Evolutionary conservation across 2,888 invertebrate genomes (phyloP), one percentile per base, ranked within the genome.

Genomic region (Baccha elongata): DNA sequence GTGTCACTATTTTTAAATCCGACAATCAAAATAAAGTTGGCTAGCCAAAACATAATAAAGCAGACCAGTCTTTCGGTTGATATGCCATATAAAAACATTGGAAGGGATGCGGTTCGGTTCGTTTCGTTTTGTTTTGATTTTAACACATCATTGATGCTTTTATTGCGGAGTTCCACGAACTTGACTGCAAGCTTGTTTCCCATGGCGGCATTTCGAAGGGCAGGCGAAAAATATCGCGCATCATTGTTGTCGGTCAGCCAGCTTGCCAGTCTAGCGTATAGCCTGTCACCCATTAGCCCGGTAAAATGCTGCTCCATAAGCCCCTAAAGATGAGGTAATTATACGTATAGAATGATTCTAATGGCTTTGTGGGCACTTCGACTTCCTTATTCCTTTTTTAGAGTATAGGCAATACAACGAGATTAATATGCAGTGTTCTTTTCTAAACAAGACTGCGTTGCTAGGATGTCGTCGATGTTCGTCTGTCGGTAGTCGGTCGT

Each of bases 301-400:
- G 53, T 68, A 29, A 60, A 35, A 74, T 40, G 17, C 35, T 48
- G n/a, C 48, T 64, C 40, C 29, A 53, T 23, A 40, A 29, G 11
- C 42, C 42, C 67, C 58, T 6, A n/a, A n/a, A 48, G 48, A 58
- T 15, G 32, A 74, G 68, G 64, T 65, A 80, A 80, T 80, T 80
- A n/a, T n/a, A 75, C 26, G n/a, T 60, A 44, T 60, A 44, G 75
- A 75, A 64, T 58, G 42, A 50, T 75, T 80, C 80, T 80, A 75
- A 80, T 80, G 75, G 75, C 62, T 74, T 44, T 69, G 29, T 42
- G 75, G 68, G 29, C 64, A 80, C 80, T 80, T 80, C 80, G 58
- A 80, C 80, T 80, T 80, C 80, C 80, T 80, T 80, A 64, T 80
- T 80, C 80, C 80, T 80, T 75, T 80, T 73, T 80, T 64, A 52